Evolutionary conservation across 23 tunicate species (phyloP).

Genomic region (Halocynthia aurantium): DNA sequence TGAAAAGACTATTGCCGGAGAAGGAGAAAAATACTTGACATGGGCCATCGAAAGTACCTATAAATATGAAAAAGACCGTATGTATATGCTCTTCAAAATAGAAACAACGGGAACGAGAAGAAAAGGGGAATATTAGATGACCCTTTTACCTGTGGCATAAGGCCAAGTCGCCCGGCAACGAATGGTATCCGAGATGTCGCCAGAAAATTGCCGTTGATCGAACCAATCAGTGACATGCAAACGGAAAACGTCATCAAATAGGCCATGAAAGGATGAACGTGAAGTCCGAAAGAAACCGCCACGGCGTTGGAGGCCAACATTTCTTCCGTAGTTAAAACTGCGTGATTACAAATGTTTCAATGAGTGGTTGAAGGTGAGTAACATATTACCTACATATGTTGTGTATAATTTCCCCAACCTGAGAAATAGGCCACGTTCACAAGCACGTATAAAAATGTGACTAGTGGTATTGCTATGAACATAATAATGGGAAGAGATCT

Average conservation of each 20-base stretch:
- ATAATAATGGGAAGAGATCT: conserved; percentile 63
- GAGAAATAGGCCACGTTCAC: conserved; percentile 77
- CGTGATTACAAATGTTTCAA: neutral
- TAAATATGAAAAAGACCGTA: neutral
- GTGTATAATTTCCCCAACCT: conserved; percentile 34
- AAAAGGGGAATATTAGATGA: neutral
- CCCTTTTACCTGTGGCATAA: conserved; percentile 78
- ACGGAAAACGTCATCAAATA: conserved; percentile 76
- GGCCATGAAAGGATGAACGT: conserved; percentile 60
- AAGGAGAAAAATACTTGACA: conserved; percentile 47
- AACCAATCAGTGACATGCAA: conserved; percentile 87
- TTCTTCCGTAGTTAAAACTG: conserved; percentile 72
- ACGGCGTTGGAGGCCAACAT: conserved; percentile 77
- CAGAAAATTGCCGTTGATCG: conserved; percentile 53
- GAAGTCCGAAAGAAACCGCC: conserved; percentile 68
- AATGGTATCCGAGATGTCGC: conserved; percentile 77
- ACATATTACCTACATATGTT: neutral
- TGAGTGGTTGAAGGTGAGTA: neutral
- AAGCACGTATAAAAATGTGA: conserved; percentile 54
- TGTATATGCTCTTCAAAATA: neutral
- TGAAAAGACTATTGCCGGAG: conserved; percentile 50
- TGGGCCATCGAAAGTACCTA: conserved; percentile 82
- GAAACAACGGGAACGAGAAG: neutral
- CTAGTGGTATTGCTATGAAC: conserved; percentile 41
- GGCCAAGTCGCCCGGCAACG: conserved; percentile 81